Percentiles rank a stretch among this genome's conserved stretches.
Conservation (phyloP, 2,888 invertebrate species). For the Eilema sororculum region DNA sequence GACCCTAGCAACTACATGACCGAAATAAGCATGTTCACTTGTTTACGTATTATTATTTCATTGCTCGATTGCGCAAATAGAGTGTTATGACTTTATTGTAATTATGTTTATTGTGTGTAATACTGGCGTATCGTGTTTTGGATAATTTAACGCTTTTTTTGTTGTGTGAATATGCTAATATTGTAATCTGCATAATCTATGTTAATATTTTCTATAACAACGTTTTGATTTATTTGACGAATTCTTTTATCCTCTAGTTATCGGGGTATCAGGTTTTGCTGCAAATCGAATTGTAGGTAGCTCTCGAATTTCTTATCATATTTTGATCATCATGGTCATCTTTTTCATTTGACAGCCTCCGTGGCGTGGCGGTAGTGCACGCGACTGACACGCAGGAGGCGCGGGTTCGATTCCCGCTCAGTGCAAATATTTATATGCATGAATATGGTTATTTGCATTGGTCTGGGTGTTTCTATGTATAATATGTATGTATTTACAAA, state of each 20-base stretch:
- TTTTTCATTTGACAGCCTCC: too few relatives aligned
- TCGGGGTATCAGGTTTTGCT: too few relatives aligned
- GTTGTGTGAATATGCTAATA: not conserved
- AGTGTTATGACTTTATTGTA: not conserved
- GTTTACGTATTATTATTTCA: not conserved
- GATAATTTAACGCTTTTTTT: not conserved
- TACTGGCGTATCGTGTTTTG: not conserved
- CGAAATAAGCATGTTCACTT: not conserved
- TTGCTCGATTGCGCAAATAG: not conserved
- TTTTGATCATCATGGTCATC: too few relatives aligned
- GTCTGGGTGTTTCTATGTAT: too few relatives aligned
- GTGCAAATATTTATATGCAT: too few relatives aligned
- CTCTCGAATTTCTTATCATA: too few relatives aligned
- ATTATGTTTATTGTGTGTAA: not conserved
- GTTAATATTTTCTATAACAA: not conserved
- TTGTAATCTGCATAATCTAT: not conserved
- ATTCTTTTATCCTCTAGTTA: not conserved
- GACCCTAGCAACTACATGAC: constrained; percentile 7
- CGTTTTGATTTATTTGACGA: not conserved
- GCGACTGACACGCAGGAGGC: too few relatives aligned
- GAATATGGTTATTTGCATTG: too few relatives aligned
- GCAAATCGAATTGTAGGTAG: too few relatives aligned
- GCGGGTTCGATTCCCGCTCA: too few relatives aligned
- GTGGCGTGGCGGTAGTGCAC: too few relatives aligned
- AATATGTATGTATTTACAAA: too few relatives aligned